phyloP scores from a whole-genome alignment of 2,797 vertebrate species.

The Rhinatrema bivittatum region DNA sequence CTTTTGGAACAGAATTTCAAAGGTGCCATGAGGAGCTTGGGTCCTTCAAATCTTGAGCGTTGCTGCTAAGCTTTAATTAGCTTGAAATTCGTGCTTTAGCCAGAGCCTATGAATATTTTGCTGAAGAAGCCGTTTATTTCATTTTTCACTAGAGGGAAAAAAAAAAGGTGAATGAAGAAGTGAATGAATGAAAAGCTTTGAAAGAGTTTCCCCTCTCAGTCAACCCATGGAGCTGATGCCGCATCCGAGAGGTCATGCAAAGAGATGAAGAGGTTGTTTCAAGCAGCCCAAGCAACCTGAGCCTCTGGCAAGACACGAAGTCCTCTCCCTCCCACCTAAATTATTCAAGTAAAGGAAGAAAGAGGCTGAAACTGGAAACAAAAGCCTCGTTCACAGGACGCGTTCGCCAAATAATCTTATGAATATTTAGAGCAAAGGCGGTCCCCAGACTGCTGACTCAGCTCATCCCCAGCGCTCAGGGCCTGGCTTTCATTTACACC shows the following conservation, averaged over 20 bases:
- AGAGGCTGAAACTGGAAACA: slow-evolving; percentile 1
- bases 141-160: too few species aligned
- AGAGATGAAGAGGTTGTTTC: too few species aligned
- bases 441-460: slow-evolving; percentile 12
- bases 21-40: background rate
- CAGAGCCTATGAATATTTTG: too few species aligned
- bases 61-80: background rate
- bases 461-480: slow-evolving; percentile 27
- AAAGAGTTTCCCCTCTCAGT: too few species aligned
- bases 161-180: too few species aligned
- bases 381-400: slow-evolving; percentile 19
- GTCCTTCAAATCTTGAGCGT: background rate
- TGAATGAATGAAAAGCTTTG: too few species aligned
- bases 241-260: too few species aligned
- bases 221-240: too few species aligned
- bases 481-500: background rate
- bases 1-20: too few species aligned
- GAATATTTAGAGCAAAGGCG: slow-evolving; percentile 14
- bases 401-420: slow-evolving; percentile 11
- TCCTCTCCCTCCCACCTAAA: background rate
- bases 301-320: too few species aligned
- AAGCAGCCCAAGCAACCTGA: too few species aligned
- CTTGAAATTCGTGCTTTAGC: background rate
- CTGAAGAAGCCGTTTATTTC: too few species aligned
- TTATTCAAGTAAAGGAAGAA: background rate